Evolutionary conservation across 2,113 vertebrate species (phyloP).

Genomic region (Stigmatopora nigra): DNA sequence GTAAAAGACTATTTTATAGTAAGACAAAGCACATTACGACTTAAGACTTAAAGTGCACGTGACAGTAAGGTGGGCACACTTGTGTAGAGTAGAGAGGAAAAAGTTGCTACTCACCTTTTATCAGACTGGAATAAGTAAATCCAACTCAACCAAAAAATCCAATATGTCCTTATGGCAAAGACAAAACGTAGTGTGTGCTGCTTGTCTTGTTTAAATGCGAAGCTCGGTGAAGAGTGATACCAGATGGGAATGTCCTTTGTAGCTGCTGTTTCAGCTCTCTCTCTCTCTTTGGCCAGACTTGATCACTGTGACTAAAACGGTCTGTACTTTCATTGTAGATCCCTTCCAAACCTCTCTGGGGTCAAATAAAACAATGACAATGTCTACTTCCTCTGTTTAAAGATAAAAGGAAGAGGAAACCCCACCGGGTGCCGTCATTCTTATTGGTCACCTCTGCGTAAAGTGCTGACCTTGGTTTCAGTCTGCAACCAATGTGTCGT

Average conservation of each 20-base stretch:
- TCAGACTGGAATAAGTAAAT: constrained; percentile 18
- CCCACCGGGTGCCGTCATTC: constrained; percentile 9
- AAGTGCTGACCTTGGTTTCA: constrained; percentile 62
- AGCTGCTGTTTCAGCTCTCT: constrained; percentile 62
- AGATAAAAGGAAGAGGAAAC: constrained; percentile 12
- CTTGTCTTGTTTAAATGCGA: constrained; percentile 19
- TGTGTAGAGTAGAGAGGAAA: neutral
- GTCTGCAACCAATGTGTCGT: constrained; percentile 61
- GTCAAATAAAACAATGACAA: constrained; percentile 32
- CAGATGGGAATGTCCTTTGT: constrained; percentile 34
- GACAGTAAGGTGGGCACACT: neutral
- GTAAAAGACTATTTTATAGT: neutral
- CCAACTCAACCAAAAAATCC: constrained; percentile 27
- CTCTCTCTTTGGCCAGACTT: constrained; percentile 4
- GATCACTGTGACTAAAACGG: constrained; percentile 36
- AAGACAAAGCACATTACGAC: neutral
- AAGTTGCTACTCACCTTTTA: constrained; percentile 44
- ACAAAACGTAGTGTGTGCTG: constrained; percentile 5
- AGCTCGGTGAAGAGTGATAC: constrained; percentile 40
- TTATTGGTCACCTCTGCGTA: constrained; percentile 34
- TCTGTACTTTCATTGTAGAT: constrained; percentile 37
- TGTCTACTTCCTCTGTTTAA: constrained; percentile 5
- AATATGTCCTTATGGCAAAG: constrained; percentile 11
- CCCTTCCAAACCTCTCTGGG: constrained; percentile 28
- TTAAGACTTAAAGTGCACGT: neutral